Percentiles rank a stretch among this genome's conserved stretches.
phyloP scores from a whole-genome alignment of 2,113 vertebrate genomes.

The Nannospalax galili region DNA sequence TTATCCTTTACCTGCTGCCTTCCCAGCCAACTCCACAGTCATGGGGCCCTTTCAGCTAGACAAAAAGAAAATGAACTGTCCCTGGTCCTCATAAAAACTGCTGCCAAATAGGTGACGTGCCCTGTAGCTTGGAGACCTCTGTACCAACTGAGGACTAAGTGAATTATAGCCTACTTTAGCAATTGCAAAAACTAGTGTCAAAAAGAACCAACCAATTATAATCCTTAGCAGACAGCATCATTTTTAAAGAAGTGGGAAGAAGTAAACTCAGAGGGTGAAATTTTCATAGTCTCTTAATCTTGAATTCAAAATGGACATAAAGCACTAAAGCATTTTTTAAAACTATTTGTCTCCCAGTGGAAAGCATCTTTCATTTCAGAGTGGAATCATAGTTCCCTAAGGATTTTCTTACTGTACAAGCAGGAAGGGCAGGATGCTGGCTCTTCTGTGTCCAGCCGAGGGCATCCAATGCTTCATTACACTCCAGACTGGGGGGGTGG shows the following conservation, averaged over 20 bases:
- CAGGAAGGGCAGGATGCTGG: neutral
- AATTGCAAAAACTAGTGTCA: neutral
- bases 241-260: constrained; percentile 4
- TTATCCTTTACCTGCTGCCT: neutral
- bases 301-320: neutral
- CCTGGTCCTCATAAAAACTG: neutral
- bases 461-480: neutral
- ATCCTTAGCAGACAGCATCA: constrained; percentile 32
- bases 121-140: neutral
- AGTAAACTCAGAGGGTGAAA: neutral
- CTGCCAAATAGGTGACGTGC: neutral
- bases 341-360: constrained; percentile 13
- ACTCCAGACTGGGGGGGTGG: neutral
- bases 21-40: neutral
- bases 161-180: constrained; percentile 37
- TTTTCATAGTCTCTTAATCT: neutral
- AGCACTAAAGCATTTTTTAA: neutral
- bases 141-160: neutral
- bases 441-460: neutral
- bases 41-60: neutral
- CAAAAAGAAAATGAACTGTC: neutral
- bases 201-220: constrained; percentile 20
- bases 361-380: neutral
- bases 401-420: neutral
- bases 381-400: constrained; percentile 3